Base-by-base conservation (phyloP, 2,113 vertebrate genomes). In the Emydocephalus ijimae region DNA sequence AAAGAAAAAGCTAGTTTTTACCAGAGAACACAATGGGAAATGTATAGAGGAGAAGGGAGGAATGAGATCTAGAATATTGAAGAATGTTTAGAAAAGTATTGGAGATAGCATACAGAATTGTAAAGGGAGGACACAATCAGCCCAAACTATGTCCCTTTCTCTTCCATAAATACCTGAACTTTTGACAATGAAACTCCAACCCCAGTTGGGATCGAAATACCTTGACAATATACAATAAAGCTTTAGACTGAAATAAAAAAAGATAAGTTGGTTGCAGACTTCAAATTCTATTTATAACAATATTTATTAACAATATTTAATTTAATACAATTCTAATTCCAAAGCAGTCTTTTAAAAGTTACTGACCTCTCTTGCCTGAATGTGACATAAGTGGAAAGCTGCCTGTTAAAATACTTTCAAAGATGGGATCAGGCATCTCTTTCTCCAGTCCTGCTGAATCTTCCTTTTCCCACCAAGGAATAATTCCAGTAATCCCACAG, bases 401-500 rank as follows among this genome's bases (percentile, higher is more conserved):
- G 88, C 99, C 99, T 4, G 98, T 98, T 94, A 99, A 98, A 95
- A 99, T 99, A 95, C 98, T 99, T 96, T 98, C 98, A 96, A 99
- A 99, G 92, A 99, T 98, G 0, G 99, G 99, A 96, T 99, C 99
- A 0, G 98, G 98, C 5, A 99, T 93, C 93, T 99, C 98, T 94
- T 97, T 98, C 94, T 98, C 98, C 59, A 98, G 94, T 92, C 98
- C 98, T 0, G 98, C 89, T 0, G 97, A 95, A 0, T 98, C 98
- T 89, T 99, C 99, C 94, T 98, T 98, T 85, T 99, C 99, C 99
- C 99, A 99, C 99, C 99, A 99, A 0, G 99, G 99, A 92, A 99
- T 95, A 87, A 99, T 98, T 0, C 98, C 99, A 0, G 99, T 98
- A 87, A 99, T 98, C 61, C 99, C 99, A 89, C 99, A 99, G 0